Conservation (phyloP, 2,113 vertebrate species). For the Coptodon rendalli region DNA sequence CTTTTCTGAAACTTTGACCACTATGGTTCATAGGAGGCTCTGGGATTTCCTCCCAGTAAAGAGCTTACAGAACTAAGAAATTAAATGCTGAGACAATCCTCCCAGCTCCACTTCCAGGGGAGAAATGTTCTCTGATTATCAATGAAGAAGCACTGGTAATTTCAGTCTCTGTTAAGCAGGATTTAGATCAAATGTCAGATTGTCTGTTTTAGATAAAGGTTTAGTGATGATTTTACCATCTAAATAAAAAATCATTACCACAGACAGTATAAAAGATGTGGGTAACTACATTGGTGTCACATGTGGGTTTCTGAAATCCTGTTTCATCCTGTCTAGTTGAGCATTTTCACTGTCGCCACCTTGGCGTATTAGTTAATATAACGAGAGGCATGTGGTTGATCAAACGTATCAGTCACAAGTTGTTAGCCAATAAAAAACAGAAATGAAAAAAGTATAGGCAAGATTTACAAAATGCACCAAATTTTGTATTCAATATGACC, state of each 20-base stretch:
- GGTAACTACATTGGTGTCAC: not conserved
- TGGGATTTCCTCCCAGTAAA: not conserved
- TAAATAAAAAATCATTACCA: not conserved
- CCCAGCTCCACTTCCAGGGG: not conserved
- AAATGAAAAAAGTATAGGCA: not conserved
- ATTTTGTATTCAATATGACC: not conserved
- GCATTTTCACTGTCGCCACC: not conserved
- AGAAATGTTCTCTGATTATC: not conserved
- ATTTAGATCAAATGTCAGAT: not conserved
- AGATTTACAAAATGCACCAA: not conserved
- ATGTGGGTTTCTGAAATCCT: not conserved
- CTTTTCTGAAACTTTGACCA: not conserved
- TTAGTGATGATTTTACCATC: not conserved
- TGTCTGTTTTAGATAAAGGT: not conserved
- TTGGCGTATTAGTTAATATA: not conserved
- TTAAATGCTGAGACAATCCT: not conserved
- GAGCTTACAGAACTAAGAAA: not conserved
- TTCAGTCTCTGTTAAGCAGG: not conserved
- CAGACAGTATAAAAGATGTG: not conserved
- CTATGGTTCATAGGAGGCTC: not conserved
- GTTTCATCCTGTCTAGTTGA: not conserved
- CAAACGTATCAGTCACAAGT: not conserved
- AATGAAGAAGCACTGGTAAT: not conserved
- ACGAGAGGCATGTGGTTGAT: not conserved
- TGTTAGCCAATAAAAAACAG: not conserved